These are phyloP conservation scores for Erinaceus europaeus DNA, from an alignment of 2,113 vertebrate species.

Conservation along the genomic window DNA sequence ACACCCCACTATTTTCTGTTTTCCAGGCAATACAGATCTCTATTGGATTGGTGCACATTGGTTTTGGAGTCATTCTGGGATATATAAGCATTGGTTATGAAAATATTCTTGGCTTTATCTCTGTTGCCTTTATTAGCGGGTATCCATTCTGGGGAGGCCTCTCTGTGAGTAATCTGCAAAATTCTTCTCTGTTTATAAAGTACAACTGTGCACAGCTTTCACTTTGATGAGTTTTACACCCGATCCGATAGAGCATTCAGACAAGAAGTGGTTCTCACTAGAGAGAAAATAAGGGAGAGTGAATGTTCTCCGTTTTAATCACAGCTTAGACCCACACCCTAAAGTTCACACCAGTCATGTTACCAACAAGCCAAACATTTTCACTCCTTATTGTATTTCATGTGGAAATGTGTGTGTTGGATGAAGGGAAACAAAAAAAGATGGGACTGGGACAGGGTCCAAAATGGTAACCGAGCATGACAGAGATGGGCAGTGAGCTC, in stretches of 20 bases:
- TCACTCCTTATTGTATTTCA: neutral
- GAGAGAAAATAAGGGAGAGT: neutral
- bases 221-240: neutral
- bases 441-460: neutral
- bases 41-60: conserved; percentile 33
- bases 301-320: neutral
- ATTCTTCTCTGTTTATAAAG: neutral
- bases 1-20: neutral
- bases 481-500: neutral
- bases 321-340: neutral
- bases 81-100: fast-evolving
- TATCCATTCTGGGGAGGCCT: conserved; percentile 62
- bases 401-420: neutral
- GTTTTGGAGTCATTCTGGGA: conserved; percentile 23
- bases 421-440: neutral
- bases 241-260: neutral
- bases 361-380: neutral
- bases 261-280: neutral
- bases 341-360: neutral
- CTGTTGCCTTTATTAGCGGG: neutral
- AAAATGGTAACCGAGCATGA: neutral
- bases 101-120: fast-evolving
- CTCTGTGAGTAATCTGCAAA: conserved; percentile 27
- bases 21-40: conserved; percentile 49
- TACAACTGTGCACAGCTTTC: neutral